Conservation (phyloP, 1,140 invertebrate genomes). For the Asbolus verrucosus region DNA sequence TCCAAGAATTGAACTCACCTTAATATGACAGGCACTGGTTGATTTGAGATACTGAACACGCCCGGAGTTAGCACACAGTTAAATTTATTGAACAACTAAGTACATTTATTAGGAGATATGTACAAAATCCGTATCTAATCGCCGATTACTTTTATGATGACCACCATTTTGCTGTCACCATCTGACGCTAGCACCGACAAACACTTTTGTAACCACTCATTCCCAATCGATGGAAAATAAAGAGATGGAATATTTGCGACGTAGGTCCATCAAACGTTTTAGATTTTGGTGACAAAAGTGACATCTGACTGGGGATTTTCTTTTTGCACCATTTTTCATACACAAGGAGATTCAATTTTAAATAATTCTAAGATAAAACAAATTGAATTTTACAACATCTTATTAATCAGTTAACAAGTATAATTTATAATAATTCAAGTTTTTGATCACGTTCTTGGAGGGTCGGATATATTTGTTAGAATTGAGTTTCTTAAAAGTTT, state of each 20-base stretch:
- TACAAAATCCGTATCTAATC: conserved; percentile 53
- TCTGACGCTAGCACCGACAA: not conserved
- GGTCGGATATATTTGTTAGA: too few species aligned
- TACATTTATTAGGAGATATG: conserved; percentile 46
- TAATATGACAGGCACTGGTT: conserved; percentile 53
- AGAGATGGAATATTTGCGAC: not conserved
- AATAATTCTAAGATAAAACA: too few species aligned
- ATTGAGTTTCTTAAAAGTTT: too few species aligned
- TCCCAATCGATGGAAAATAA: not conserved
- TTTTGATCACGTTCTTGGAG: too few species aligned
- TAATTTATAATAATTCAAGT: too few species aligned
- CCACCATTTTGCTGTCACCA: conserved; percentile 49
- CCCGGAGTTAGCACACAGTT: conserved; percentile 2
- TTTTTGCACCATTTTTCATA: not conserved
- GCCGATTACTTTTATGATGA: conserved; percentile 43
- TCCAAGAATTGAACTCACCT: conserved; percentile 47
- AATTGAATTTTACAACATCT: too few species aligned
- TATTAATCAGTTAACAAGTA: too few species aligned
- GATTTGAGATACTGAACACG: conserved; percentile 10
- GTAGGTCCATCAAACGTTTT: not conserved
- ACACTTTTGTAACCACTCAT: not conserved
- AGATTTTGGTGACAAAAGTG: conserved; percentile 27
- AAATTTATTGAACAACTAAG: conserved; percentile 15
- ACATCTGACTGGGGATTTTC: conserved; percentile 27
- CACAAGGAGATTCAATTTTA: too few species aligned